These are phyloP conservation scores for Artibeus jamaicensis DNA, from an alignment of 2,797 vertebrate genomes.

Conservation along the genomic window DNA sequence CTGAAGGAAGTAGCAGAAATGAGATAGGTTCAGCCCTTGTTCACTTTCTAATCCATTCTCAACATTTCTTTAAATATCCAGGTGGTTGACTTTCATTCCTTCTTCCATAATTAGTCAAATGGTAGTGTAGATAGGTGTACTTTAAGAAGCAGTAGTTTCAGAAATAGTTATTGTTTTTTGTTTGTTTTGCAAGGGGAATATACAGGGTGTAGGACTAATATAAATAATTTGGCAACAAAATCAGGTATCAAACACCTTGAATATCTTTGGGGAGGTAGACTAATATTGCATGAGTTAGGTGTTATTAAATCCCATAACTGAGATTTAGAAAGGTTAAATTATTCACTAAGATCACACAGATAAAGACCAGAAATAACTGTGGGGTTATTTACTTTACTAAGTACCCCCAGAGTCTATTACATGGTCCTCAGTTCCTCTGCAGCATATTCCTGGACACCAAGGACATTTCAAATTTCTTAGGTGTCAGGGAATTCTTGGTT, in stretches of 20 bases:
- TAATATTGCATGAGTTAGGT: not conserved
- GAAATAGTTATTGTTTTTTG: not conserved
- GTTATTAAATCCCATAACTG: not conserved
- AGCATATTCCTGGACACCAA: not conserved
- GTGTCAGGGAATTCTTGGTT: not conserved
- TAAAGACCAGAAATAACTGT: not conserved
- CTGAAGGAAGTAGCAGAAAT: not conserved
- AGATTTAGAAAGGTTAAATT: not conserved
- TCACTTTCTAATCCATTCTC: not conserved
- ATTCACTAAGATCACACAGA: not conserved
- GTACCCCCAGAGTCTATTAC: not conserved
- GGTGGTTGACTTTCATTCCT: not conserved
- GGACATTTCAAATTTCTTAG: not conserved
- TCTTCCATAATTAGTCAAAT: not conserved
- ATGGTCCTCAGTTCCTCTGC: not conserved
- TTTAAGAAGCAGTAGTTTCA: slow-evolving; percentile 22
- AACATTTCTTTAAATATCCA: not conserved
- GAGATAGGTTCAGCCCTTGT: not conserved
- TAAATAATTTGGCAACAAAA: not conserved
- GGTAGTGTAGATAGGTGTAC: not conserved
- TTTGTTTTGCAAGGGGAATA: not conserved
- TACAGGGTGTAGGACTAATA: not conserved
- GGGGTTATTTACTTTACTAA: not conserved
- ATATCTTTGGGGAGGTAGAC: not conserved
- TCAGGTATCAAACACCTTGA: not conserved